phyloP scores from a whole-genome alignment of 2,888 invertebrate genomes.

The Ophonus ardosiacus region DNA sequence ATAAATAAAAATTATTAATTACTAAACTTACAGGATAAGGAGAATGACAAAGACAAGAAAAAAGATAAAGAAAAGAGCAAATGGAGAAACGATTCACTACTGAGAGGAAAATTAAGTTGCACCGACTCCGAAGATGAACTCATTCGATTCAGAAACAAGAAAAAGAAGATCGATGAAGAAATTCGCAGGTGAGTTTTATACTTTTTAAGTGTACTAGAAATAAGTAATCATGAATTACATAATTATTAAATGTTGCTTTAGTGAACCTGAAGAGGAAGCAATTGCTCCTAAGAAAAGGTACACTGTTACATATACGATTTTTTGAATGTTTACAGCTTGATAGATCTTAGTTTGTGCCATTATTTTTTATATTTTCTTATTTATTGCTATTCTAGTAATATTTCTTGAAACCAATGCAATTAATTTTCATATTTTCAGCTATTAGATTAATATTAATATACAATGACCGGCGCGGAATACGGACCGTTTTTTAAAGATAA shows the following conservation, averaged over 20 bases:
- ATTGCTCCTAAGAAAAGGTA: constrained; percentile 67
- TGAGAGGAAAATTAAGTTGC: constrained; percentile 68
- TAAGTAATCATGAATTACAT: not conserved
- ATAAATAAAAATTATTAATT: constrained; percentile 58
- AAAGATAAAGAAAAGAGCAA: constrained; percentile 64
- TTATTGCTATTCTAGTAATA: not conserved
- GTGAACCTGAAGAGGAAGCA: constrained; percentile 65
- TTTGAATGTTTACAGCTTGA: not conserved
- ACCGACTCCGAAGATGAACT: constrained; percentile 69
- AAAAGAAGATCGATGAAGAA: constrained; percentile 57
- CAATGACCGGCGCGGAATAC: too few relatives aligned
- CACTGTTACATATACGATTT: constrained; percentile 45
- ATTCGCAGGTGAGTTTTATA: constrained; percentile 46
- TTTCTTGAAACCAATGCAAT: not conserved
- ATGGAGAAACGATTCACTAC: constrained; percentile 69
- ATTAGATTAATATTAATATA: too few relatives aligned
- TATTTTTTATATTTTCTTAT: not conserved
- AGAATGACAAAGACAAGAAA: constrained; percentile 41
- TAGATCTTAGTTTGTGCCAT: too few relatives aligned
- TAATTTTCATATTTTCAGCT: not conserved
- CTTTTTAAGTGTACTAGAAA: not conserved
- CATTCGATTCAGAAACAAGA: constrained; percentile 64
- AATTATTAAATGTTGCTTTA: constrained; percentile 24
- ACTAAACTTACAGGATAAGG: constrained; percentile 71
- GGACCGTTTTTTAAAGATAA: too few relatives aligned